Conservation (phyloP, 2,888 invertebrate genomes). For the Noctua fimbriata region DNA sequence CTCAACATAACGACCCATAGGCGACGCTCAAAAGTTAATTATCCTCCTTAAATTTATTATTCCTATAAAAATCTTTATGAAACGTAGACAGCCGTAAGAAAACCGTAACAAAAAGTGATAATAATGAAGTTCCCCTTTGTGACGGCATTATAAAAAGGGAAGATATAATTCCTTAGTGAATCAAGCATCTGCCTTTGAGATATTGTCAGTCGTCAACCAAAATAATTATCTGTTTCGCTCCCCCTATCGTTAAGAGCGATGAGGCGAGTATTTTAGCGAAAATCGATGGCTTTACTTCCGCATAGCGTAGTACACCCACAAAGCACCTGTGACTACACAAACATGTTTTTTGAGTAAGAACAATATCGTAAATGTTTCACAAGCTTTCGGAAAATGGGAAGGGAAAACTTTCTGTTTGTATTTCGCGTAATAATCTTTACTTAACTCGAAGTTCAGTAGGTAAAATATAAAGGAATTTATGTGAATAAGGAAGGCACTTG, state of each 20-base stretch:
- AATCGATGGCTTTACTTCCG: conserved; percentile 71
- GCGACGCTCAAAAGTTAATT: conserved; percentile 66
- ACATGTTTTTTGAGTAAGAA: conserved; percentile 64
- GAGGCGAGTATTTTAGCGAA: conserved; percentile 76
- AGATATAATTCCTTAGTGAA: conserved; percentile 74
- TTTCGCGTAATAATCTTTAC: conserved; percentile 52
- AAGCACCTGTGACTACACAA: conserved; percentile 70
- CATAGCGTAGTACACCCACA: conserved; percentile 54
- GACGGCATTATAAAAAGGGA: conserved; percentile 72
- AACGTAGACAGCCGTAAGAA: conserved; percentile 72
- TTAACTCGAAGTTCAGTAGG: conserved; percentile 15
- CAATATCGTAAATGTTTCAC: conserved; percentile 57
- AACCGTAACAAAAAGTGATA: conserved; percentile 74
- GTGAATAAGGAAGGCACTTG: not conserved
- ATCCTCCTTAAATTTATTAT: conserved; percentile 71
- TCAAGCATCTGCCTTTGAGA: conserved; percentile 80
- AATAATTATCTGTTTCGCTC: conserved; percentile 80
- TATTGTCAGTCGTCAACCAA: conserved; percentile 78
- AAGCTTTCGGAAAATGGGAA: conserved; percentile 40
- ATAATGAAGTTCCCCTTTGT: conserved; percentile 70
- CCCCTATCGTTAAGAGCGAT: conserved; percentile 77
- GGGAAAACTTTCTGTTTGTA: conserved; percentile 48
- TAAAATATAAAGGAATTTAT: conserved; percentile 28
- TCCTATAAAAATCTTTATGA: conserved; percentile 75
- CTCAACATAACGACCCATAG: conserved; percentile 52